Evolutionary conservation across 2,888 invertebrate species (phyloP), one percentile per base, ranked within the genome.

Genomic region (Druceiella hillmani): DNA sequence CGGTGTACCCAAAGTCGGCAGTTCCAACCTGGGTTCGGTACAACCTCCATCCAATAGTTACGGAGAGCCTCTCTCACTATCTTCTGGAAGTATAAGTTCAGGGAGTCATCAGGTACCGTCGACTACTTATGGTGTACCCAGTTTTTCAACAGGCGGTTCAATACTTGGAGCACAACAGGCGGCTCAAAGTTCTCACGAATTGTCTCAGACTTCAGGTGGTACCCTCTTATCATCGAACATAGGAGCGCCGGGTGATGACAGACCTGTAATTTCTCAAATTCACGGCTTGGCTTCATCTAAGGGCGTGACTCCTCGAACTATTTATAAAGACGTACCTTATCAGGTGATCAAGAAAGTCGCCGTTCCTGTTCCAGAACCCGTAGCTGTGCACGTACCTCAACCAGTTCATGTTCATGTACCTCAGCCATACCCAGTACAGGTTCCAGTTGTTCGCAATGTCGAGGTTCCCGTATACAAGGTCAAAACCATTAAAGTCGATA

Each of bases 381-480:
- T 72, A 11, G 72, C 73, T 1, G 67, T 74, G 1, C 70, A 68
- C 34, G 67, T 74, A 3, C 69, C 69, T 1, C 74, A 77, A 41
- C 64, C 63, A 33, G 73, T 76, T 12, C 62, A 61, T 46, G 62
- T 76, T 17, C 74, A 74, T 11, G 64, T 76, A 6, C 76, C 77
- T 0, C 75, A 76, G 42, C 77, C 78, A 11, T 76, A 76, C 57
- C 71, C 74, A 13, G 76, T 78, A 9, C 63, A 68, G 52, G 65
- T 77, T 1, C 76, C 76, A 32, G 67, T 75, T 1, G 55, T 70
- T 22, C 74, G 63, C 44, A 69, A 75, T 13, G 60, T 76, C 1
- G 74, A 76, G 37, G 65, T 76, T 2, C 75, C 77, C 2, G 66
- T 77, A 1, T 70, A 76, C 4, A 65, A 75, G 50, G 74, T 71